These are phyloP conservation scores for Cricetomys ansorgei DNA, from an alignment of 2,113 vertebrate species.

Conservation along the genomic window DNA sequence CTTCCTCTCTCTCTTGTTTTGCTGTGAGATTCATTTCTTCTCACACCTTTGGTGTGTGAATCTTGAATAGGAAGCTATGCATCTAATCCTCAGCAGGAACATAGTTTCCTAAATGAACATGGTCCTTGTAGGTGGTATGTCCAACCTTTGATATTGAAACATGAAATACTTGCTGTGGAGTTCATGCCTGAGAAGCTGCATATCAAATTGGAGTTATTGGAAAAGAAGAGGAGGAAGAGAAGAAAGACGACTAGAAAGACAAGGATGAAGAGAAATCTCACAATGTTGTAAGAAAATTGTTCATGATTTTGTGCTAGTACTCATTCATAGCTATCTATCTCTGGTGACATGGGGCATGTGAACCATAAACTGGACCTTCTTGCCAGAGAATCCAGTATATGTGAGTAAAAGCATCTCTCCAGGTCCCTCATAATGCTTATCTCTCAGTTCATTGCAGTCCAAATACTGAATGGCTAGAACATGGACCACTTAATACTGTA, in stretches of 20 bases:
- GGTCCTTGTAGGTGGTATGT: neutral
- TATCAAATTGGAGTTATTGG: neutral
- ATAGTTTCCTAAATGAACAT: conserved; percentile 64
- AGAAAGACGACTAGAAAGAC: neutral
- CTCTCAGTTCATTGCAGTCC: neutral
- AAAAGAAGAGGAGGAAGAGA: neutral
- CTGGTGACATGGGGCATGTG: neutral
- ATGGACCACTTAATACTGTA: neutral
- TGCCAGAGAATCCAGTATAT: conserved; percentile 20
- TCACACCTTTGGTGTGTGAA: conserved; percentile 64
- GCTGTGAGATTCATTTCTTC: conserved; percentile 78
- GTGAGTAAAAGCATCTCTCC: neutral
- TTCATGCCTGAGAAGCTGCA: neutral
- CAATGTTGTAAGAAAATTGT: too few species aligned
- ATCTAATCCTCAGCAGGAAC: neutral
- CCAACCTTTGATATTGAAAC: neutral
- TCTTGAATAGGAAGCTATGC: conserved; percentile 66
- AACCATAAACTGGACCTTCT: neutral
- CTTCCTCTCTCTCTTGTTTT: conserved; percentile 77
- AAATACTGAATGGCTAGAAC: neutral
- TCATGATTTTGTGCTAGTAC: neutral
- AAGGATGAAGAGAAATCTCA: neutral
- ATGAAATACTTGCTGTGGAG: neutral
- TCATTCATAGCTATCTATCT: neutral
- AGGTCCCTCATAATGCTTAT: neutral